Evolutionary conservation across 2,113 vertebrate genomes (phyloP).

Genomic region (Geothlypis trichas): DNA sequence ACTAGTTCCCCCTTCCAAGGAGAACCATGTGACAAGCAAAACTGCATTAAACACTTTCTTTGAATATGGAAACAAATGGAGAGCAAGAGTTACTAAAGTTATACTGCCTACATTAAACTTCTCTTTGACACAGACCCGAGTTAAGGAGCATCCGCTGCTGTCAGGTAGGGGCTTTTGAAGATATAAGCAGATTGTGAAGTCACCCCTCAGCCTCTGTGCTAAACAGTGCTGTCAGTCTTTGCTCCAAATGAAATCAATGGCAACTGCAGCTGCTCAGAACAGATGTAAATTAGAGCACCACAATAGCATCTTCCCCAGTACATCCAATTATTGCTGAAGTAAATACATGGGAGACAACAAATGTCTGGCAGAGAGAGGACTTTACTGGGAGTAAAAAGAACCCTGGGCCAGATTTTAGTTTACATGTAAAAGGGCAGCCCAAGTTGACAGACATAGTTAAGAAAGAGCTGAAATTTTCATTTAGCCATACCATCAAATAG

Average conservation of each 20-base stretch:
- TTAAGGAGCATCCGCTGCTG: not conserved
- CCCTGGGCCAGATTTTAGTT: not conserved
- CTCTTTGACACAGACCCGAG: not conserved
- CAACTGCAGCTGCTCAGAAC: slow-evolving; percentile 25
- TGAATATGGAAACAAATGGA: not conserved
- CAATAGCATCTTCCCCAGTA: not conserved
- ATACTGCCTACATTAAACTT: not conserved
- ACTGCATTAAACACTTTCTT: not conserved
- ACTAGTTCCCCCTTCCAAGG: not conserved
- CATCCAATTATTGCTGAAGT: not conserved
- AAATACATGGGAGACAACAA: not conserved
- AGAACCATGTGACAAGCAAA: not conserved
- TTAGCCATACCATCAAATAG: not conserved
- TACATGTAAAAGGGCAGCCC: not conserved
- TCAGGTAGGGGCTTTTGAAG: not conserved
- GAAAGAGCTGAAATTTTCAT: not conserved
- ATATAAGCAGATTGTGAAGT: not conserved
- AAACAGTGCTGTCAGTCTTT: not conserved
- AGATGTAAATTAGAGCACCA: slow-evolving; percentile 6
- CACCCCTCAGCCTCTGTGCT: not conserved
- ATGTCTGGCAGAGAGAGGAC: not conserved
- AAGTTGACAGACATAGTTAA: not conserved
- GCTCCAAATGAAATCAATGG: not conserved
- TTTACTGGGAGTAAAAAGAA: not conserved
- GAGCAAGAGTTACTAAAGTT: not conserved